Base-by-base conservation (phyloP, 2,888 invertebrate genomes). In the Clivina fossor region DNA sequence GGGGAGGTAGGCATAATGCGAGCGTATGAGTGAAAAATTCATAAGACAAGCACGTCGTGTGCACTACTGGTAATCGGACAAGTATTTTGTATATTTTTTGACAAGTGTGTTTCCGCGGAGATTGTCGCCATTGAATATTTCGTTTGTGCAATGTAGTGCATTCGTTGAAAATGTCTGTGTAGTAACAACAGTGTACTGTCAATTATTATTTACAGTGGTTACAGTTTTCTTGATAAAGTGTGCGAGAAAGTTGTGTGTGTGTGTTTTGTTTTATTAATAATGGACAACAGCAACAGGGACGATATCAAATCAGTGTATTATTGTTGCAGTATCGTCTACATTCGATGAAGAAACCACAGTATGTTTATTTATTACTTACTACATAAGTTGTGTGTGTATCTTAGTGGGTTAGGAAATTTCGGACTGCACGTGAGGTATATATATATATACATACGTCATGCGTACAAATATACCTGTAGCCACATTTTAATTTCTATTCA, bases 31-130 rank as follows among this genome's bases (percentile, higher is more conserved):
- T 53, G 53, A 44, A 50, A 44, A n/a, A n/a, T 35, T 37, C 44
- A 32, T 53, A 32, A 37, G 33, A 44, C 44, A 53, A 53, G 53
- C 53, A 53, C 53, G 53, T 24, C 53, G 53, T 53, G n/a, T n/a
- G 53, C 53, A 37, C 28, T 53, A 53, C 37, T 53, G 35, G n/a
- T 32, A 30, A 30, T 33, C 51, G 51, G 32, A 32, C 32, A n/a
- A n/a, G 51, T 53, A 53, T 53, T 53, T n/a, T n/a, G n/a, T n/a
- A n/a, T n/a, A n/a, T n/a, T n/a, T n/a, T n/a, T 53, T 53, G 53
- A 53, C 53, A 53, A 53, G 53, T 53, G 53, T n/a, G n/a, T n/a
- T n/a, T n/a, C n/a, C n/a, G n/a, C n/a, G n/a, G n/a, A n/a, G n/a
- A n/a, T n/a, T n/a, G n/a, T n/a, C n/a, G n/a, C n/a, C n/a, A n/a